phyloP scores from a whole-genome alignment of 30 jellyfish, hydroid and myxozoan species.

The Turritopsis rubra region DNA sequence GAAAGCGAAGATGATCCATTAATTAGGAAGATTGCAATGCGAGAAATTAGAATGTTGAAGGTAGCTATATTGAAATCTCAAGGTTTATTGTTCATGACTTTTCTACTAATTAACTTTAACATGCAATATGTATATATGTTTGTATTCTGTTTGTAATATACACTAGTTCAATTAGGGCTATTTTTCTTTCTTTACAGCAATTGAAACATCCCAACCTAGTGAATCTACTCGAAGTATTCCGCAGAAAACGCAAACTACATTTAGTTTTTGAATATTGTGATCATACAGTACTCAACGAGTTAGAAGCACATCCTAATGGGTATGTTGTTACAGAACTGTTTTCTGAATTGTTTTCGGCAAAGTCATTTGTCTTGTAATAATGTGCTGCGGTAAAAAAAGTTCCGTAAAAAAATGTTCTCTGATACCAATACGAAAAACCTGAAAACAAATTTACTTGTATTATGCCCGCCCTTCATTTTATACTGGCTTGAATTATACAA shows the following conservation, averaged over 20 bases:
- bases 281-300: constrained; percentile 84
- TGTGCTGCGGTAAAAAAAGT: not conserved
- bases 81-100: no score
- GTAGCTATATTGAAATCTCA: constrained; percentile 30
- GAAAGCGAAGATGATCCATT: constrained; percentile 98
- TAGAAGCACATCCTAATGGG: constrained; percentile 97
- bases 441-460: no score
- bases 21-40: constrained; percentile 86
- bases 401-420: not conserved
- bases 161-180: no score
- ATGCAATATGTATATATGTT: no score
- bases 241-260: constrained; percentile 88
- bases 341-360: no score
- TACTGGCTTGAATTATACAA: no score
- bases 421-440: no score
- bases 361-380: not conserved
- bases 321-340: constrained; percentile 19
- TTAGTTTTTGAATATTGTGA: constrained; percentile 98
- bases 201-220: constrained; percentile 90
- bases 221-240: constrained; percentile 78
- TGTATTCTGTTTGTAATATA: not conserved
- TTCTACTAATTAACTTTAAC: no score
- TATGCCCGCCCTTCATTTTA: no score
- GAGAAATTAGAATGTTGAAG: constrained; percentile 98
- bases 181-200: constrained; percentile 48